Evolutionary conservation across 2,888 invertebrate genomes (phyloP).

Genomic region (Helicoverpa assulta): DNA sequence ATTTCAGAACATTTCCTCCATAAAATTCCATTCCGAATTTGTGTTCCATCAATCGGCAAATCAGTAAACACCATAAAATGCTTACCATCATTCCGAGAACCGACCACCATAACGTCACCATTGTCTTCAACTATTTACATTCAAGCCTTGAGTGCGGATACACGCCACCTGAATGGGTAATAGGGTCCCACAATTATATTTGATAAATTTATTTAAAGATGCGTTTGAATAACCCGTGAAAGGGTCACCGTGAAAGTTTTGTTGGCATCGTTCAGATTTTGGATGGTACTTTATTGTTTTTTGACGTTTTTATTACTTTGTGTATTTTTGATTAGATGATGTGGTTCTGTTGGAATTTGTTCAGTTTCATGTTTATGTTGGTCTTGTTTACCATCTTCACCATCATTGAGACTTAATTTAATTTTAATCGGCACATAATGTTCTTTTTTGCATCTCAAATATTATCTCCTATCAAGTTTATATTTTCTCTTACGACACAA

Average conservation of each 20-base stretch:
- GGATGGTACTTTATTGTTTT: conserved; percentile 45
- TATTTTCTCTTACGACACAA: background rate
- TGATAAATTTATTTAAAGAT: conserved; percentile 88
- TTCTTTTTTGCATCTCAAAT: too few species aligned
- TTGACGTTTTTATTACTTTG: conserved; percentile 15
- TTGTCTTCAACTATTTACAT: conserved; percentile 87
- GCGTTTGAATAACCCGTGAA: conserved; percentile 86
- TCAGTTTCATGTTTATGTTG: background rate
- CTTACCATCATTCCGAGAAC: conserved; percentile 84
- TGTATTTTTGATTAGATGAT: conserved; percentile 15
- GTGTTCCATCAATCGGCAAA: conserved; percentile 77
- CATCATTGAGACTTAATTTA: too few species aligned
- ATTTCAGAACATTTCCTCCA: conserved; percentile 45
- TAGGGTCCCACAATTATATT: conserved; percentile 90
- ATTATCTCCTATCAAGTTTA: background rate
- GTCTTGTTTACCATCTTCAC: background rate
- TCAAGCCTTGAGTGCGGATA: conserved; percentile 85
- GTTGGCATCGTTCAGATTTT: conserved; percentile 56
- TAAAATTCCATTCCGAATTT: conserved; percentile 64
- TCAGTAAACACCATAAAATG: conserved; percentile 86
- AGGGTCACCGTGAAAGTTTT: conserved; percentile 81
- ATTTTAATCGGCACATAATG: too few species aligned
- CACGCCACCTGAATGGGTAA: conserved; percentile 86
- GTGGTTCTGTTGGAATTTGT: conserved; percentile 2
- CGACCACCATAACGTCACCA: conserved; percentile 88